Base-by-base conservation (phyloP, 2,797 vertebrate species). In the Sternarchorhynchus goeldii region DNA sequence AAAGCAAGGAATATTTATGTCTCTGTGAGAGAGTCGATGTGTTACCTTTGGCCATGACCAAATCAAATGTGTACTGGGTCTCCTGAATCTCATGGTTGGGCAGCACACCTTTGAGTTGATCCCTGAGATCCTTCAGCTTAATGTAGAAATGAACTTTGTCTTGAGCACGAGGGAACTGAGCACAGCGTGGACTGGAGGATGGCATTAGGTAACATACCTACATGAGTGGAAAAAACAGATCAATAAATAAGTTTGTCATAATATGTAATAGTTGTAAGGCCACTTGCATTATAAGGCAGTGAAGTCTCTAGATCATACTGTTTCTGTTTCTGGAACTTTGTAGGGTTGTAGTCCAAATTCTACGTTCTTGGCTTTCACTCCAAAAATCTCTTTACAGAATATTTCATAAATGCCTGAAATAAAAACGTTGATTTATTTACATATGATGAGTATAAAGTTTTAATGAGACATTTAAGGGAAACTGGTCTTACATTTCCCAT, bases 101-200 rank as follows among this genome's bases (percentile, higher is more conserved):
- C 4, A 3, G 16, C 71, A 81, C 8, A 74, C 96, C 97, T 84
- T 95, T 98, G 88, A 99, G 87, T 66, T 97, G 92, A 86, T 99
- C 95, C 76, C 97, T 87, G 62, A 99, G 89, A 53, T 98, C 97
- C 85, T 97, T 99, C 87, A 99, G 93, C 85, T 97, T 99, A 89
- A 99, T 97, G 85, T 98, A 99, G 91, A 97, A 98, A 89, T 99
- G 97, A 17, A 99, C 98, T 86, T 99, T 99, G 86, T 99, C 97
- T 87, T 98, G 97, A 6, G 98, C 98, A 0, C 97, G 95, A 4
- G 98, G 98, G 84, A 99, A 99, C 93, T 99, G 97, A 71, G 97
- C 97, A 85, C 97, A 99, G 39, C 98, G 93, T 0, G 98, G 97
- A 65, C 97, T 99, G 21, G 98, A 99, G 0, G 98, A 99, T 0